phyloP scores from a whole-genome alignment of 2,888 invertebrate species.

The Caenorhabditis sulstoni region DNA sequence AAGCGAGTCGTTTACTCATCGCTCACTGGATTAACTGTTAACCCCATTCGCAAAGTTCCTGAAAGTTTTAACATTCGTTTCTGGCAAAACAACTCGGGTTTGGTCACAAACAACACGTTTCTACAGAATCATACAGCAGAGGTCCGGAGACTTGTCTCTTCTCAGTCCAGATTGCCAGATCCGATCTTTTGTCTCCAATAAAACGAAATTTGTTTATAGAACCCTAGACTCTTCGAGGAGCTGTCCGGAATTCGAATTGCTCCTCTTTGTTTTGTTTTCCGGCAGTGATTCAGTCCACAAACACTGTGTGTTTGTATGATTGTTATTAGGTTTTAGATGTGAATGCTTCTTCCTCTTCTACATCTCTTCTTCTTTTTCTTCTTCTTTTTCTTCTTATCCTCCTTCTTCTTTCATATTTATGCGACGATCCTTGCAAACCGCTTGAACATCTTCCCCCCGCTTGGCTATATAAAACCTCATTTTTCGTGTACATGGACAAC shows the following conservation, averaged over 20 bases:
- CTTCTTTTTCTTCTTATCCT: not conserved
- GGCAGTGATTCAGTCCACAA: conserved; percentile 27
- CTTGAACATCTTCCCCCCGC: conserved; percentile 13
- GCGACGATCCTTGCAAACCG: conserved; percentile 32
- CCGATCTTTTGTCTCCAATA: conserved; percentile 18
- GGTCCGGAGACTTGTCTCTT: conserved; percentile 23
- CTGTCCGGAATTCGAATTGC: not conserved
- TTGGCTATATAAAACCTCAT: conserved; percentile 37
- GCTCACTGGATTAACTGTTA: conserved; percentile 49
- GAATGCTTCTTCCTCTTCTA: conserved; percentile 40
- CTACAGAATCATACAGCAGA: not conserved
- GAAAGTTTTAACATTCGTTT: conserved; percentile 30
- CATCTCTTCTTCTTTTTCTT: conserved; percentile 15
- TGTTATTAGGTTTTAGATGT: conserved; percentile 56
- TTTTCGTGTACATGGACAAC: conserved; percentile 52
- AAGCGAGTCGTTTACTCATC: conserved; percentile 23
- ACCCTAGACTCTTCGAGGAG: not conserved
- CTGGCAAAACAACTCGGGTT: conserved; percentile 4
- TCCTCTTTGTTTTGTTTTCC: conserved; percentile 8
- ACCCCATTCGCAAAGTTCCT: conserved; percentile 32
- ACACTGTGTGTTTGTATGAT: conserved; percentile 45
- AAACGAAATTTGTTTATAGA: conserved; percentile 42
- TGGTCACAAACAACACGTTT: conserved; percentile 14
- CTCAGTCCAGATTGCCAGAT: conserved; percentile 18
- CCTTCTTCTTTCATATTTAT: conserved; percentile 26